Percentiles rank a stretch among this genome's conserved stretches.
Evolutionary conservation across 2,113 vertebrate species (phyloP).

Genomic region (Petaurus breviceps): DNA sequence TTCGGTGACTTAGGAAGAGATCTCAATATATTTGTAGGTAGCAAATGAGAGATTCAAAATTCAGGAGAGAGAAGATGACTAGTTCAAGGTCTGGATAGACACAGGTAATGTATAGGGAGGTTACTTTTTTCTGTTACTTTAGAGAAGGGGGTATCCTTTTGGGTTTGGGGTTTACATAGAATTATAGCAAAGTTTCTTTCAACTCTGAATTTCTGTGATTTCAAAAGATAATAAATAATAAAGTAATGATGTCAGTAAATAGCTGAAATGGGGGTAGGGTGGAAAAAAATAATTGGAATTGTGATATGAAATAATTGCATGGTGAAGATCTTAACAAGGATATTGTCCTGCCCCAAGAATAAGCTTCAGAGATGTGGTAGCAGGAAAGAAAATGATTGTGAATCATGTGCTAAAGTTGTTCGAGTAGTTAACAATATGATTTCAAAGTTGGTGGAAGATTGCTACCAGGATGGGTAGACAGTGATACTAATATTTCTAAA

Average conservation of each 20-base stretch:
- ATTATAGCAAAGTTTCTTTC: no score
- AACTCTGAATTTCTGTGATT: neutral
- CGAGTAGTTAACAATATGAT: neutral
- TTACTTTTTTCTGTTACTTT: no score
- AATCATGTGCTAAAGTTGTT: neutral
- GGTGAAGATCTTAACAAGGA: neutral
- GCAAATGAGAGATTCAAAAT: no score
- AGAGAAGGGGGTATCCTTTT: no score
- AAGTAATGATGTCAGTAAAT: neutral
- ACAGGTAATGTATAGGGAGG: no score
- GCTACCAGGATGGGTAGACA: neutral
- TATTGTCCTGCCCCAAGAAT: neutral
- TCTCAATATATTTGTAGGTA: no score
- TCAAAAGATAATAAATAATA: neutral
- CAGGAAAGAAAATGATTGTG: neutral
- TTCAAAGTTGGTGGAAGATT: neutral
- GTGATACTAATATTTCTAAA: neutral
- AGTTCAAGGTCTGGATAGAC: no score
- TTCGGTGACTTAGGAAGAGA: no score
- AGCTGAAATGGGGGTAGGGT: neutral
- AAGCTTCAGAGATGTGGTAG: neutral
- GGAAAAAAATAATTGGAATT: neutral
- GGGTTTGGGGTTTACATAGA: no score
- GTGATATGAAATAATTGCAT: no score
- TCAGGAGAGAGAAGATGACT: no score